Conservation (phyloP, 2,888 invertebrate genomes). For the Corythucha ciliata region DNA sequence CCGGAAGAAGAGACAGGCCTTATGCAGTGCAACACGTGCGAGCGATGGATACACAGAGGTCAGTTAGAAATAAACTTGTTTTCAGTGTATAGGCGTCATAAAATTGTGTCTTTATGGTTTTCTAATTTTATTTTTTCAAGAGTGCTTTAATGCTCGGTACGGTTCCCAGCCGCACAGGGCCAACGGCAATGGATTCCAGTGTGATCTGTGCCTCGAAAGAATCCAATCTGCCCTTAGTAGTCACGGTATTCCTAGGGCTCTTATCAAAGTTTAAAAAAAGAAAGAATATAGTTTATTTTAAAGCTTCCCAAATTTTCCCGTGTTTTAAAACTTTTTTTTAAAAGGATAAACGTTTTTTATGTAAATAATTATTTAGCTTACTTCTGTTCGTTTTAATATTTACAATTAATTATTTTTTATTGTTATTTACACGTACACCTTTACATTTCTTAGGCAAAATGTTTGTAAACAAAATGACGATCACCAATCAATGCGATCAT, state of each 20-base stretch:
- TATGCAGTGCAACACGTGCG: constrained; percentile 46
- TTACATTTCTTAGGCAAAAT: too few relatives aligned
- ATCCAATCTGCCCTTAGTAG: constrained; percentile 5
- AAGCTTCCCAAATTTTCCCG: too few relatives aligned
- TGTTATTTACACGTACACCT: too few relatives aligned
- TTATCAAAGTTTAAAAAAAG: constrained; percentile 23
- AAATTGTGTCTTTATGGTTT: neutral
- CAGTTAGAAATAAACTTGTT: constrained; percentile 26
- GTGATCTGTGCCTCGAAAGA: constrained; percentile 20
- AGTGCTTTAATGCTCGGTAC: constrained; percentile 25
- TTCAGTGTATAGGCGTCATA: neutral
- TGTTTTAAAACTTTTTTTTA: too few relatives aligned
- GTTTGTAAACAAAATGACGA: too few relatives aligned
- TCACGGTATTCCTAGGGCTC: constrained; percentile 4
- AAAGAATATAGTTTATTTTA: too few relatives aligned
- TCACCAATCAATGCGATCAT: too few relatives aligned
- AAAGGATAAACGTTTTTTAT: too few relatives aligned
- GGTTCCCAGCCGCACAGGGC: constrained; percentile 16
- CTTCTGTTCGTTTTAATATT: too few relatives aligned
- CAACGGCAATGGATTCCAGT: constrained; percentile 20
- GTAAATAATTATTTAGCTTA: too few relatives aligned
- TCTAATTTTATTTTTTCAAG: constrained; percentile 22
- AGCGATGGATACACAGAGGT: constrained; percentile 48
- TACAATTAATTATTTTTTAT: too few relatives aligned
- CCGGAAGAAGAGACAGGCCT: constrained; percentile 52